These are phyloP conservation scores for Macquaria australasica DNA, from an alignment of 2,113 vertebrate species.

Conservation along the genomic window DNA sequence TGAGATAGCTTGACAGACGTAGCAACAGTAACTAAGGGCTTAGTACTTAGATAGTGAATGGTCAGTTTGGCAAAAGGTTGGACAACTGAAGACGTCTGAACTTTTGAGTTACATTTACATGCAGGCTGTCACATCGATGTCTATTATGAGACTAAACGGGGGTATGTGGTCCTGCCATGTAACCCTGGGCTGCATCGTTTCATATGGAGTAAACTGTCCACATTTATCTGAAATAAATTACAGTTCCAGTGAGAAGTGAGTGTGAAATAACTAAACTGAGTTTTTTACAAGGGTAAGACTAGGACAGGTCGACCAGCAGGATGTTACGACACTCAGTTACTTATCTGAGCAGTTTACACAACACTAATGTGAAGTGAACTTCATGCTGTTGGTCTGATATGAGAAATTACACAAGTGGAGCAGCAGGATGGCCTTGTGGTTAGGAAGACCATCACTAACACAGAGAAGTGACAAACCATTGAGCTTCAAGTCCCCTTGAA, in stretches of 20 bases:
- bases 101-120: not conserved
- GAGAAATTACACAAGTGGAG: not conserved
- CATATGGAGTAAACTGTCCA: not conserved
- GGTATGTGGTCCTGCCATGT: not conserved
- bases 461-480: not conserved
- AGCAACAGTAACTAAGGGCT: not conserved
- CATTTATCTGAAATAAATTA: not conserved
- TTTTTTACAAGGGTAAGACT: not conserved
- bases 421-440: not conserved
- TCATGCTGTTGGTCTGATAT: constrained; percentile 15
- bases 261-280: not conserved
- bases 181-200: not conserved
- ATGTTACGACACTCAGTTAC: constrained; percentile 3
- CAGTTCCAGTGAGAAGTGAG: not conserved
- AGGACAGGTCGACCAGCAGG: not conserved
- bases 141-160: not conserved
- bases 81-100: not conserved
- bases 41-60: not conserved
- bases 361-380: constrained; percentile 4
- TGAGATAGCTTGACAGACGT: not conserved
- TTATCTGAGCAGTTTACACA: constrained; percentile 19
- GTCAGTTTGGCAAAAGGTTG: not conserved
- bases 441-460: not conserved
- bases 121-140: not conserved
- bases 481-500: not conserved